These are phyloP conservation scores for Prosapia bicincta DNA, from an alignment of 2,888 invertebrate species.

Conservation along the genomic window DNA sequence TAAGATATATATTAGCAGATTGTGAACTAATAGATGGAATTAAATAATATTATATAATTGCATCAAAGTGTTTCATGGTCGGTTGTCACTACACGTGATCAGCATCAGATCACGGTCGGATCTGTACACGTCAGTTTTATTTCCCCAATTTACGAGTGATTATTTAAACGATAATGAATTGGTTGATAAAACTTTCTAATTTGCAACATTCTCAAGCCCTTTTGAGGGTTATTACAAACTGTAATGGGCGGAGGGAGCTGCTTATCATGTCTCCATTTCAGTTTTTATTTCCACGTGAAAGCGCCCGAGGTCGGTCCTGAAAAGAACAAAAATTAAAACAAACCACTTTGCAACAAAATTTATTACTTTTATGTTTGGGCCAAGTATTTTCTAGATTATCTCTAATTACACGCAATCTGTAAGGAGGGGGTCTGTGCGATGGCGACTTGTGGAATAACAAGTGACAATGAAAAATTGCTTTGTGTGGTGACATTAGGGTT, in stretches of 20 bases:
- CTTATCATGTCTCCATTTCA: not conserved
- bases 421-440: not conserved
- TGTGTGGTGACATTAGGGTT: not conserved
- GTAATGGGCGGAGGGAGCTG: not conserved
- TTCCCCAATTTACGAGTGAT: no score
- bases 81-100: no score
- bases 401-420: not conserved
- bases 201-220: no score
- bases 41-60: no score
- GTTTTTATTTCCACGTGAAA: not conserved
- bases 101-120: no score
- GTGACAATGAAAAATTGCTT: not conserved
- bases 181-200: no score
- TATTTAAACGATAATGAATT: no score
- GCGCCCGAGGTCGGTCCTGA: not conserved
- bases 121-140: no score
- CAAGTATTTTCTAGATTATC: not conserved
- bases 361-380: not conserved
- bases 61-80: no score
- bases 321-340: not conserved
- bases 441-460: not conserved
- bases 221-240: no score
- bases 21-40: no score
- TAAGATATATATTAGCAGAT: no score
- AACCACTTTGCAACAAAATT: not conserved